Conservation (phyloP, 2,888 invertebrate genomes). For the Acronicta leporina region DNA sequence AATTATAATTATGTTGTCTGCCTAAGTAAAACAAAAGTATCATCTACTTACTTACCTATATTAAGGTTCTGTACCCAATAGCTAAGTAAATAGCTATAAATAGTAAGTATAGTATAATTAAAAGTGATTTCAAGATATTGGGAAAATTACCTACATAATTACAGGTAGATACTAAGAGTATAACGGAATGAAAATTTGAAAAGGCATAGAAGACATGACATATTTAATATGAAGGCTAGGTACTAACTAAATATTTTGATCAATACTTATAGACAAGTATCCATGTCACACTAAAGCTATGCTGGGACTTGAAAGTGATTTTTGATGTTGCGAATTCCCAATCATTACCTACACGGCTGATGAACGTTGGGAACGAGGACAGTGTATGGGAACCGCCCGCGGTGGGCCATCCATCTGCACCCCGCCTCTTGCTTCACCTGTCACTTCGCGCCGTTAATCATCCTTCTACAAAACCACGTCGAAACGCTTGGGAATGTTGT, state of each 20-base stretch:
- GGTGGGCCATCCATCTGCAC: slow-evolving; percentile 74
- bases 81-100: too few relatives aligned
- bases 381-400: slow-evolving; percentile 80
- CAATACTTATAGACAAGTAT: too few relatives aligned
- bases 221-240: too few relatives aligned
- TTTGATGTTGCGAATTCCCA: slow-evolving; percentile 53
- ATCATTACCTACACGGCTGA: slow-evolving; percentile 63
- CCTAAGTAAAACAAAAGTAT: slow-evolving; percentile 20
- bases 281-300: background rate
- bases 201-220: too few relatives aligned
- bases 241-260: too few relatives aligned
- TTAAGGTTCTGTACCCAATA: too few relatives aligned
- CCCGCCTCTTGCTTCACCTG: slow-evolving; percentile 63
- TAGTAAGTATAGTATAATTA: too few relatives aligned
- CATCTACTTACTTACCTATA: background rate
- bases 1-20: slow-evolving; percentile 19
- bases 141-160: too few relatives aligned
- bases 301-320: slow-evolving; percentile 31
- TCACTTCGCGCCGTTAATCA: slow-evolving; percentile 73
- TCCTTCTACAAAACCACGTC: slow-evolving; percentile 65
- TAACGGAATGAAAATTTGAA: too few relatives aligned
- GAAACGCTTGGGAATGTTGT: slow-evolving; percentile 64
- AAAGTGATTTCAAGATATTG: too few relatives aligned
- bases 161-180: too few relatives aligned
- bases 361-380: slow-evolving; percentile 63